A percentile compares a stretch with the other conserved stretches of the same genome.
Conservation (phyloP, 2,113 vertebrate genomes). For the Sitta europaea region DNA sequence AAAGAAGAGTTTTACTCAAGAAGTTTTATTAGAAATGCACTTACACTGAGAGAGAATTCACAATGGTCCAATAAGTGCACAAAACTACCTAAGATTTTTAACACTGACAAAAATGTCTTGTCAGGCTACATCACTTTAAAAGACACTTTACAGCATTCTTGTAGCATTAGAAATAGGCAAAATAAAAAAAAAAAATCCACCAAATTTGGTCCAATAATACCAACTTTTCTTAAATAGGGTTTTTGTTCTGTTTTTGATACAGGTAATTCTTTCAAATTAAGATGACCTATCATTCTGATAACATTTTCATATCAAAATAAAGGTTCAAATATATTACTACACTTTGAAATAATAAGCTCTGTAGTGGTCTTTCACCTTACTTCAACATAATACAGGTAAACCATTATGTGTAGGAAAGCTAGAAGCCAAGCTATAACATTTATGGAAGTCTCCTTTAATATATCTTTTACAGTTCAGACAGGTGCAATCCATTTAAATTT, state of each 20-base stretch:
- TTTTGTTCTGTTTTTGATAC: conserved; percentile 63
- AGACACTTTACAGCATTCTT: conserved; percentile 83
- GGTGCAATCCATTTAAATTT: conserved; percentile 78
- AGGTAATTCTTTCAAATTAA: conserved; percentile 74
- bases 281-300: conserved; percentile 65
- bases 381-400: conserved; percentile 77
- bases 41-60: conserved; percentile 93
- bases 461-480: conserved; percentile 74
- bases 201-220: conserved; percentile 81
- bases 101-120: conserved; percentile 86
- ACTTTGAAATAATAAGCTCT: conserved; percentile 70
- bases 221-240: conserved; percentile 58
- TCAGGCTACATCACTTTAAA: conserved; percentile 84
- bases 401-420: conserved; percentile 71
- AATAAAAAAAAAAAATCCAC: conserved; percentile 73
- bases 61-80: conserved; percentile 94
- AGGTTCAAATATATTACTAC: conserved; percentile 72
- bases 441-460: conserved; percentile 77
- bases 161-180: conserved; percentile 83
- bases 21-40: conserved; percentile 90
- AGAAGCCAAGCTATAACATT: conserved; percentile 77
- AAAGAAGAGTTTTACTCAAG: conserved; percentile 86
- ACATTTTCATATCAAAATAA: conserved; percentile 73
- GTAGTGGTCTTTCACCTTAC: conserved; percentile 67
- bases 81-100: conserved; percentile 84